A percentile compares a stretch with the other conserved stretches of the same genome.
Evolutionary conservation across 2,113 vertebrate species (phyloP).

Genomic region (Damaliscus lunatus): DNA sequence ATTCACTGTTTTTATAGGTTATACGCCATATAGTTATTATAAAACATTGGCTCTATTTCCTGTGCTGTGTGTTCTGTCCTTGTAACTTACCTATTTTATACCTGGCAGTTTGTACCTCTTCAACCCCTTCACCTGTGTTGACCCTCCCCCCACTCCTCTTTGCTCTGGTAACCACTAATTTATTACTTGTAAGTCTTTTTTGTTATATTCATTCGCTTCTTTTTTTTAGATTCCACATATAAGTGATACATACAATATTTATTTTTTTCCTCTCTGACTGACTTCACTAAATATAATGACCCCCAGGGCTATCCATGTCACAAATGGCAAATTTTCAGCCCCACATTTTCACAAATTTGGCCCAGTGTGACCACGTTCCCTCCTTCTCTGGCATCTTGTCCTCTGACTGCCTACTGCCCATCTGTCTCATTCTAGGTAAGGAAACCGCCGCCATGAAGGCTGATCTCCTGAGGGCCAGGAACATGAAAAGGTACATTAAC

Average conservation of each 20-base stretch:
- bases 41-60: neutral
- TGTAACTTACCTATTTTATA: neutral
- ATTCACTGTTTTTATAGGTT: neutral
- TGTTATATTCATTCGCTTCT: neutral
- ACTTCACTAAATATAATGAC: neutral
- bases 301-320: neutral
- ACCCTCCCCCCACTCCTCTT: neutral
- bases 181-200: neutral
- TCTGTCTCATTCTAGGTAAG: constrained; percentile 90
- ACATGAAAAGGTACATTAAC: constrained; percentile 99
- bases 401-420: neutral
- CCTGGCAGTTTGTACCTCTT: neutral
- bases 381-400: neutral
- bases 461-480: constrained; percentile 93
- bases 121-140: neutral
- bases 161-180: neutral
- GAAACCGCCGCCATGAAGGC: constrained; percentile 98
- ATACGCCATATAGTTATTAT: neutral
- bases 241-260: neutral
- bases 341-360: neutral
- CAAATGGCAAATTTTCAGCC: neutral
- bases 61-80: neutral
- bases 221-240: neutral
- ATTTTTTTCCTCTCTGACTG: neutral
- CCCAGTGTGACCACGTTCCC: neutral